These are phyloP conservation scores for Mythimna pallens DNA, from an alignment of 2,888 invertebrate species.

Conservation along the genomic window DNA sequence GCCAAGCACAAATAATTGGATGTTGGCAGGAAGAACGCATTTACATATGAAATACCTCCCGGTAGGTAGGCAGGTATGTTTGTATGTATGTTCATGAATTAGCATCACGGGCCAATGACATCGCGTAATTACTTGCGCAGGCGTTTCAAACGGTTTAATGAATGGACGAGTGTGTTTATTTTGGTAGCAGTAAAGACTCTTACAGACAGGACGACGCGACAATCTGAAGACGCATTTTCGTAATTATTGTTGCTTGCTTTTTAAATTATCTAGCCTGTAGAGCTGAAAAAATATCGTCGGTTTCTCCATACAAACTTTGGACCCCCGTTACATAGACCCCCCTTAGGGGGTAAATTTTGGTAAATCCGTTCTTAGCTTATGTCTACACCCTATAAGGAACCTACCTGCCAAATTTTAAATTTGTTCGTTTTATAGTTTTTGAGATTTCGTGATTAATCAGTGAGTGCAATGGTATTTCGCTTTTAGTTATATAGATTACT, in stretches of 20 bases:
- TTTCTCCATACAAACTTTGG: no score
- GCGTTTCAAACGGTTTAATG: constrained; percentile 27
- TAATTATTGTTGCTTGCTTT: neutral
- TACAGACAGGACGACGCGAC: neutral
- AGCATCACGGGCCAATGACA: constrained; percentile 66
- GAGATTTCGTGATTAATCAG: no score
- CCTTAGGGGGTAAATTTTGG: no score
- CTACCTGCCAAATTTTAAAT: no score
- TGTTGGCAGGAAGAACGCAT: constrained; percentile 62
- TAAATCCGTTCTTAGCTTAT: no score
- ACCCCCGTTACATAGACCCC: no score
- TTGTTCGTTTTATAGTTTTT: no score
- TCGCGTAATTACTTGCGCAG: constrained; percentile 46
- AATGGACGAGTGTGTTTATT: constrained; percentile 17
- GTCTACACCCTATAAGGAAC: no score
- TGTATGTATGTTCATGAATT: constrained; percentile 66
- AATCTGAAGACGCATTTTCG: neutral
- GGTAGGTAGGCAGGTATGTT: constrained; percentile 55
- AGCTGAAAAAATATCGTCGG: no score
- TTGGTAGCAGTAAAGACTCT: neutral
- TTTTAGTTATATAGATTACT: no score
- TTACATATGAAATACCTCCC: constrained; percentile 71
- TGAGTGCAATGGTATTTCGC: no score
- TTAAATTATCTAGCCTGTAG: no score
- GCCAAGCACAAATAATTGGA: constrained; percentile 70